Conservation (phyloP, 1,140 invertebrate genomes). For the Ladona fulva region DNA sequence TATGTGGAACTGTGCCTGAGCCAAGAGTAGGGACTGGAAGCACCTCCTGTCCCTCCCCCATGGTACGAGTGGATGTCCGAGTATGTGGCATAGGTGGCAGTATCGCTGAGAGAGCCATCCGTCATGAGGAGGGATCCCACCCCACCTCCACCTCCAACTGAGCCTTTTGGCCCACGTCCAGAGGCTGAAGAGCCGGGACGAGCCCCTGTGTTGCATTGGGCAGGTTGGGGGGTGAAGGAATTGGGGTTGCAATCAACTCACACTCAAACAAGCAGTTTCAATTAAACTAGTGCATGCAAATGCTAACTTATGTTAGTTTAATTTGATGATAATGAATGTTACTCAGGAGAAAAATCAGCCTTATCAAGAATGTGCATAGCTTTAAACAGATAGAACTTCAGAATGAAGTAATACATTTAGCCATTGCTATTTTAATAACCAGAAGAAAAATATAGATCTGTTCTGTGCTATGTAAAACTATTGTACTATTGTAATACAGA, state of each 20-base stretch:
- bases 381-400: too few species aligned
- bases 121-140: constrained; percentile 29
- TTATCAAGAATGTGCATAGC: background rate
- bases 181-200: background rate
- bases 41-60: constrained; percentile 26
- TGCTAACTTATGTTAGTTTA: background rate
- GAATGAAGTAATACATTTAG: too few species aligned
- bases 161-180: background rate
- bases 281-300: background rate
- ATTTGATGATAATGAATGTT: background rate
- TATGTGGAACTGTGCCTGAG: constrained; percentile 48
- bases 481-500: too few species aligned
- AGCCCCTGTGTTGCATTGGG: background rate
- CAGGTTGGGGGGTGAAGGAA: background rate
- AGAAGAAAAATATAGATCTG: too few species aligned
- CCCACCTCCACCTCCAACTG: constrained; percentile 13
- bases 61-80: constrained; percentile 42
- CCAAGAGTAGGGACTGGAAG: constrained; percentile 46
- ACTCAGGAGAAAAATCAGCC: background rate
- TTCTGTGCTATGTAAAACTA: too few species aligned
- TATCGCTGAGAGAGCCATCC: constrained; percentile 72
- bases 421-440: too few species aligned
- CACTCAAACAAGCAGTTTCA: background rate
- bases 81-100: constrained; percentile 42
- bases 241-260: background rate